Evolutionary conservation across 2,113 vertebrate species (phyloP).

Genomic region (Rhinopomastus cyanomelas): DNA sequence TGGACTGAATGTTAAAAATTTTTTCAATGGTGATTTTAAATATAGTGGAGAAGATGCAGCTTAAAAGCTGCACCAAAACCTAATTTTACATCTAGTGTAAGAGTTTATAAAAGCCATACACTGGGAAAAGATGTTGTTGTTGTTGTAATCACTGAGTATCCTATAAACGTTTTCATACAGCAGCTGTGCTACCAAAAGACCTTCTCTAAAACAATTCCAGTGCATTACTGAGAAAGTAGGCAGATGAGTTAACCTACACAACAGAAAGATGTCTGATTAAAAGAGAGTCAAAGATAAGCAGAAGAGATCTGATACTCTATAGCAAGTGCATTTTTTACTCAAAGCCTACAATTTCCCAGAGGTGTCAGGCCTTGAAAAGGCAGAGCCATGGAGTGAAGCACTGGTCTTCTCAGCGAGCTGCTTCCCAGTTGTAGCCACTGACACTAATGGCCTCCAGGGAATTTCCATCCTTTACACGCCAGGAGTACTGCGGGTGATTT

Average conservation of each 20-base stretch:
- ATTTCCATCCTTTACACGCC: neutral
- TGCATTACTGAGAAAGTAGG: neutral
- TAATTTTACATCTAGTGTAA: neutral
- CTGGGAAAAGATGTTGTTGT: neutral
- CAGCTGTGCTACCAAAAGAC: neutral
- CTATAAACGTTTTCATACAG: neutral
- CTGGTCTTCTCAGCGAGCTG: neutral
- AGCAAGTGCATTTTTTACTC: neutral
- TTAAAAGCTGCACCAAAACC: neutral
- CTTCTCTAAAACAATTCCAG: neutral
- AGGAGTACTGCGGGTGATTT: neutral
- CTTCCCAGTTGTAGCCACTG: rapidly evolving
- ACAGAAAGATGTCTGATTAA: neutral
- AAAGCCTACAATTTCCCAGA: neutral
- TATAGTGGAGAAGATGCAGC: neutral
- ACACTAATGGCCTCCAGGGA: rapidly evolving
- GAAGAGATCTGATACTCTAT: neutral
- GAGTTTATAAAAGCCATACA: neutral
- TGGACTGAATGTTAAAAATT: neutral
- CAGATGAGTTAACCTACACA: neutral
- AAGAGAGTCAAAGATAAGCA: neutral
- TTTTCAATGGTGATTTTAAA: neutral
- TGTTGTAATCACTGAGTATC: neutral
- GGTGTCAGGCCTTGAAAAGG: neutral
- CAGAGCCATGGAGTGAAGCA: neutral